phyloP scores from a whole-genome alignment of 1,140 invertebrate species.

The Pseudomyrmex gracilis region DNA sequence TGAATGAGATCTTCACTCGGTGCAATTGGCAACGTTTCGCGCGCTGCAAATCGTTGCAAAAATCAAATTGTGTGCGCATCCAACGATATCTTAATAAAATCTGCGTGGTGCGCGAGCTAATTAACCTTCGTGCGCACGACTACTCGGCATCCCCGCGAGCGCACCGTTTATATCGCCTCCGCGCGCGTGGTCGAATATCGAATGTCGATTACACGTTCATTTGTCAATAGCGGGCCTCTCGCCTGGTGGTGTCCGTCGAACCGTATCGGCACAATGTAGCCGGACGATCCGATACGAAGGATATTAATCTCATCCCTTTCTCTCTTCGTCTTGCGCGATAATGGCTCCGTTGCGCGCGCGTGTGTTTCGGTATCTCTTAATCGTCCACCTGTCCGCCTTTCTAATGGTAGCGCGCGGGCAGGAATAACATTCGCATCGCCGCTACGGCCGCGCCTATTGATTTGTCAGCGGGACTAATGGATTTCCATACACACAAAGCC shows the following conservation, averaged over 20 bases:
- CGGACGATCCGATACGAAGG: slow-evolving; percentile 60
- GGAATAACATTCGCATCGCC: slow-evolving; percentile 29
- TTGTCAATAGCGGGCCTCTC: slow-evolving; percentile 59
- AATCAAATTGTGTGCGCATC: background rate
- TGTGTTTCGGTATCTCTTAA: slow-evolving; percentile 57
- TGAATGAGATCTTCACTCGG: background rate
- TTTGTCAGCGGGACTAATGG: slow-evolving; percentile 68
- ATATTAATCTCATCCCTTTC: slow-evolving; percentile 35
- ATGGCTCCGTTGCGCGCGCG: background rate
- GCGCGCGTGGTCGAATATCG: slow-evolving; percentile 51
- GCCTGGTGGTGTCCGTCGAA: slow-evolving; percentile 45
- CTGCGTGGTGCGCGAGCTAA: slow-evolving; percentile 27
- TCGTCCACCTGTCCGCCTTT: slow-evolving; percentile 57
- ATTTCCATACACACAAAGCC: slow-evolving; percentile 67
- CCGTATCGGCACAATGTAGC: slow-evolving; percentile 64
- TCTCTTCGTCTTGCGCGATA: slow-evolving; percentile 53
- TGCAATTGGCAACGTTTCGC: background rate
- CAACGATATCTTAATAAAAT: slow-evolving; percentile 57
- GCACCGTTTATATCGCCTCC: slow-evolving; percentile 24
- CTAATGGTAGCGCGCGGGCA: slow-evolving; percentile 35
- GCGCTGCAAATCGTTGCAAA: background rate
- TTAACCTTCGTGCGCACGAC: slow-evolving; percentile 31
- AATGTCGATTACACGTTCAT: slow-evolving; percentile 63
- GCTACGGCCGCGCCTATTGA: slow-evolving; percentile 62
- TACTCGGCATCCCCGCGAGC: slow-evolving; percentile 41